Base-by-base conservation (phyloP, 2,888 invertebrate species). In the Eilema caniola region DNA sequence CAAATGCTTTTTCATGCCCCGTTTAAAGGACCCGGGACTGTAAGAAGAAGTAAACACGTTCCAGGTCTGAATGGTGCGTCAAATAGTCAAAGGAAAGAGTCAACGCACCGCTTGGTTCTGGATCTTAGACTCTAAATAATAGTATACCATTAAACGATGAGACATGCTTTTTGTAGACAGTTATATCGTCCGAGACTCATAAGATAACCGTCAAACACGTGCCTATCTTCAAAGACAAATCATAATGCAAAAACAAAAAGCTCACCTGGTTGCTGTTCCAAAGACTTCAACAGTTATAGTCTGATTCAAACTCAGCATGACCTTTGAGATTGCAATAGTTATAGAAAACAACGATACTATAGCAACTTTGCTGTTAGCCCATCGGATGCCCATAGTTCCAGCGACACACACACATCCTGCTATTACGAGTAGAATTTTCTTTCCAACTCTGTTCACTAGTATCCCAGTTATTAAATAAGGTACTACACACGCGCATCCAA, bases 201-300 rank as follows among this genome's bases (percentile, higher is more conserved):
- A 8, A 47, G 3, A 14, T 47, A 47, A 7, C 5, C 7, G 2
- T 20, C 20, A 47, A 47, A 47, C 5, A 20, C 16, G 41, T 37
- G 20, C 0, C 2, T 41, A 41, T 16, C 41, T 14, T 1, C 4
- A 41, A 4, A 20, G 20, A 47, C 20, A 7, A 5, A 20, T 11
- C 20, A 5, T 20, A 47, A 10, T 16, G 41, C 16, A 41, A 41
- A 16, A 47, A 20, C 20, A 7, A 0, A 0, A 11, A 25, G 24
- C 83, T 79, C 65, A 92, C 92, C 91, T 87, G 28, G 87, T 86
- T 12, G 81, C 82, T 2, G 92, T 92, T 0, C 91, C 90, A 68
- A 92, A 89, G 0, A 88, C 75, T 59, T 91, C 90, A 7, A 92
- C 83, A 2, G 85, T 74, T 7, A 86, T 75, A 0, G 86, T 86